These are phyloP conservation scores for Lasius platythorax DNA, from an alignment of 2,888 invertebrate species.

Conservation along the genomic window DNA sequence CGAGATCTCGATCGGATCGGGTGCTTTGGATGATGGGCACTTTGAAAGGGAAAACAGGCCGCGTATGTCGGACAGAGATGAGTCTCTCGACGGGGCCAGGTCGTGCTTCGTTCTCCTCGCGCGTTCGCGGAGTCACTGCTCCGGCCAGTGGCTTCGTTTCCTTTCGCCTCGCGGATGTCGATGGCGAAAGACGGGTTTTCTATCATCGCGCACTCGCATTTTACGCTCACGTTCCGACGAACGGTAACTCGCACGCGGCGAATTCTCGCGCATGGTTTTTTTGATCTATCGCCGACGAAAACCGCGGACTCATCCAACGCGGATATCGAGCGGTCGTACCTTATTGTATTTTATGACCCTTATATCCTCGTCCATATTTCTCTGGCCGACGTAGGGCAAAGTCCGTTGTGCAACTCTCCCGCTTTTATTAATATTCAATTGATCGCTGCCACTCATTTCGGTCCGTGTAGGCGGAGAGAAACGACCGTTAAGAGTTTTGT, in stretches of 20 bases:
- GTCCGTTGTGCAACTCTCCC: neutral
- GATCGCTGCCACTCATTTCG: neutral
- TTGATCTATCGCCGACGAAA: neutral
- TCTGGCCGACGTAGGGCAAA: neutral
- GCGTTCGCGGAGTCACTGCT: slow-evolving; percentile 8
- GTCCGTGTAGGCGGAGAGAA: neutral
- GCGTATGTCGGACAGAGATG: neutral
- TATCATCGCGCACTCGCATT: neutral
- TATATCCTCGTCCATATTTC: neutral
- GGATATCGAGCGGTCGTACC: neutral
- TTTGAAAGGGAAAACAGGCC: slow-evolving; percentile 60
- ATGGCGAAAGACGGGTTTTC: slow-evolving; percentile 24
- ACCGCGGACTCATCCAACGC: neutral
- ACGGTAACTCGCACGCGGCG: neutral
- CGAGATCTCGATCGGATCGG: slow-evolving; percentile 50
- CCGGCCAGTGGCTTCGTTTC: slow-evolving; percentile 2
- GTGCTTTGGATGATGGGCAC: neutral
- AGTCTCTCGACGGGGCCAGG: neutral
- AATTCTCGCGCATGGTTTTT: neutral
- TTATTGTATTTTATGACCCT: slow-evolving; percentile 9
- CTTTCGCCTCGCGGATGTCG: neutral
- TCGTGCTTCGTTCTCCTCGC: neutral
- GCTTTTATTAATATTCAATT: slow-evolving; percentile 10
- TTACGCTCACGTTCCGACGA: neutral
- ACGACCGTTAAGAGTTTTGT: neutral